Evolutionary conservation across 1,140 invertebrate genomes (phyloP), one percentile per base, ranked within the genome.

Genomic region (Amyelois transitella): DNA sequence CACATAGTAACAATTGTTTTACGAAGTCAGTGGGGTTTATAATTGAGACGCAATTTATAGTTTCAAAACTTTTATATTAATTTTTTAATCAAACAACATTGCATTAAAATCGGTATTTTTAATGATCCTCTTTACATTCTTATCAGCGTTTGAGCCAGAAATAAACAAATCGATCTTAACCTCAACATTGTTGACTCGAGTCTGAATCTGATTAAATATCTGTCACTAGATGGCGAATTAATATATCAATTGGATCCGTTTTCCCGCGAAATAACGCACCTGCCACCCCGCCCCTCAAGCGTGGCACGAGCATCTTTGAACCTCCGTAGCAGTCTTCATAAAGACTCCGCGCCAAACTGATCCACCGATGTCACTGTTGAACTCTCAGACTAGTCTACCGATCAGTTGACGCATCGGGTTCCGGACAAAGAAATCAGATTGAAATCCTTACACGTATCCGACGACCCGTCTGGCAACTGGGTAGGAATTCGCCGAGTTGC

Each of bases 341-440:
- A 60, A 69, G 53, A 66, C 56, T 50, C 54, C 48, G 47, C 7
- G 47, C 43, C 24, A 53, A 53, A 66, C 64, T 28, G 45, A 62
- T 70, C 66, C 53, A 18, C 60, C 49, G 64, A 68, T 68, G 61
- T 73, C 64, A 64, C 54, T 53, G 12, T 28, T 43, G 17, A 18
- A 43, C 50, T 45, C 20, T 50, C 25, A 55, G 47, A 75, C 65
- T 32, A n/a, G 58, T 73, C 63, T 43, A 0, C 22, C 28, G 51
- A 77, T 56, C 24, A 24, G 54, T 76, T 58, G 32, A 53, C 49
- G 8, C 48, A 53, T 38, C 43, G 22, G 59, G 50, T 18, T 43
- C 38, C 55, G 76, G 80, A 86, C 82, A 86, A 86, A 86, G 80
- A 81, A 86, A 81, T 75, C 72, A 70, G 74, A 76, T 78, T 76